Base-by-base conservation (phyloP, 2,113 vertebrate genomes). In the Ictalurus furcatus region DNA sequence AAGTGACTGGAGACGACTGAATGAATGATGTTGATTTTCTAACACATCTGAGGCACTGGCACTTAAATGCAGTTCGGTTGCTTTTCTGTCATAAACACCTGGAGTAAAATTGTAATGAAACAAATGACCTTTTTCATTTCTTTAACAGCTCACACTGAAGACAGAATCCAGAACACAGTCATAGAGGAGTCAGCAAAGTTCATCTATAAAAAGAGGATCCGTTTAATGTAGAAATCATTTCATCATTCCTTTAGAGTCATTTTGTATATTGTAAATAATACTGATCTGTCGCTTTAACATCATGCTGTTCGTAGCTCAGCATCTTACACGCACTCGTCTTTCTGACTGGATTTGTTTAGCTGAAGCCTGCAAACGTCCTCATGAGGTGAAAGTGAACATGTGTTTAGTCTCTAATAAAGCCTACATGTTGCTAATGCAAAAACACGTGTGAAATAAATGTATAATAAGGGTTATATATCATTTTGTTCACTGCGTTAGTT, bases 321-420 rank as follows among this genome's bases (percentile, higher is more conserved):
- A 52, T 19, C 11, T 79, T 30, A 44, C 40, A 44, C 40, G 40
- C 40, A 44, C 40, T 44, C 40, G 11, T 79, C n/a, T 11, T 52
- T 54, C 44, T 79, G 76, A 28, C 44, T 79, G 25, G 76, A 28
- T 79, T 79, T 79, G 11, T 79, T 79, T 52, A 79, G 76, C 25
- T 79, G 6, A 79, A 52, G 76, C 44, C 76, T 79, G 76, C 0
- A 78, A 78, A 48, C 74, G n/a, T n/a, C n/a, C n/a, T n/a, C n/a
- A n/a, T n/a, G n/a, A n/a, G n/a, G n/a, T n/a, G n/a, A n/a, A n/a
- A n/a, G n/a, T n/a, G n/a, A n/a, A n/a, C n/a, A n/a, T n/a, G n/a
- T n/a, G n/a, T n/a, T n/a, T n/a, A n/a, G n/a, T n/a, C n/a, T n/a
- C n/a, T n/a, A n/a, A n/a, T n/a, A n/a, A n/a, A n/a, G n/a, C n/a